Evolutionary conservation across 2,113 vertebrate genomes (phyloP).

Genomic region (Clinocottus analis): DNA sequence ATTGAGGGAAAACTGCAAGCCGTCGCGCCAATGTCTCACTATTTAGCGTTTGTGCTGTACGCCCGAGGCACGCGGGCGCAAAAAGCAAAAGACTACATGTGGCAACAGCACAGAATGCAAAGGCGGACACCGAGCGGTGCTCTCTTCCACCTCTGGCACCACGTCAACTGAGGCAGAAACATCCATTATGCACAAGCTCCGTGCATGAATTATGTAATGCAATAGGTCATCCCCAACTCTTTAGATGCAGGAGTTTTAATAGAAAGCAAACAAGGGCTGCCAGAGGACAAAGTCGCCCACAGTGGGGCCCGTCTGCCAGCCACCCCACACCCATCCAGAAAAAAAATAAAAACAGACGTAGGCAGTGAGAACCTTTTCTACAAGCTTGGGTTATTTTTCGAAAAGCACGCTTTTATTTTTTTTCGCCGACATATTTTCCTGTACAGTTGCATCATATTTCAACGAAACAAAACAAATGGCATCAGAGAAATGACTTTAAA

Average conservation of each 20-base stretch:
- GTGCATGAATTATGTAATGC: constrained; percentile 72
- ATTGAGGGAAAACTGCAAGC: constrained; percentile 28
- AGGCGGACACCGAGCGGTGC: constrained; percentile 26
- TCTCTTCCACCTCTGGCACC: constrained; percentile 61
- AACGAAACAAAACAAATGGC: not conserved
- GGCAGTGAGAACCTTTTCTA: not conserved
- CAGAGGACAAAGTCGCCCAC: constrained; percentile 12
- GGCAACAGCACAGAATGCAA: constrained; percentile 22
- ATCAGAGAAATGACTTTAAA: not conserved
- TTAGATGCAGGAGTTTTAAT: constrained; percentile 52
- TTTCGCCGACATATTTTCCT: not conserved
- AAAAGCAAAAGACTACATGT: constrained; percentile 21
- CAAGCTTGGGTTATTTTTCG: not conserved
- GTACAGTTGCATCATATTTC: not conserved
- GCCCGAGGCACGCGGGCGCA: not conserved
- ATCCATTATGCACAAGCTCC: constrained; percentile 73
- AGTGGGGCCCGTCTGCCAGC: not conserved
- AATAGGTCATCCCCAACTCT: constrained; percentile 61
- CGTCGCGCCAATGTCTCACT: constrained; percentile 21
- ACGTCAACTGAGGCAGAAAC: constrained; percentile 63
- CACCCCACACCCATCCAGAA: not conserved
- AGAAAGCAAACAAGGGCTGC: constrained; percentile 52
- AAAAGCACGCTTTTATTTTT: not conserved
- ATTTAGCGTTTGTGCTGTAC: constrained; percentile 4
- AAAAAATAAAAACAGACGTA: not conserved